Evolutionary conservation across 2,113 vertebrate genomes (phyloP).

Genomic region (Pygoscelis adeliae): DNA sequence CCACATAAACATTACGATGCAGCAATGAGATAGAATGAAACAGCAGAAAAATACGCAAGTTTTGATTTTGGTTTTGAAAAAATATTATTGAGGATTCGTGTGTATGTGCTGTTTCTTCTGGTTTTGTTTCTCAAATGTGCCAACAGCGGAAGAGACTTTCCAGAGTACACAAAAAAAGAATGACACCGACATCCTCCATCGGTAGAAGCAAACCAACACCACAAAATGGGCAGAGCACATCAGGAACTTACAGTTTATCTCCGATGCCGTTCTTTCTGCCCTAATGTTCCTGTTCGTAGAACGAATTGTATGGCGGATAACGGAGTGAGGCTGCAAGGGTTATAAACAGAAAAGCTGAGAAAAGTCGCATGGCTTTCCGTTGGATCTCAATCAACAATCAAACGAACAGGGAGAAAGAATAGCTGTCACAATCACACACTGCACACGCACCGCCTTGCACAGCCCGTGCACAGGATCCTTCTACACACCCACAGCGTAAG

Average conservation of each 20-base stretch:
- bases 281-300: slow-evolving; percentile 88
- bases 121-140: background rate
- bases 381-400: background rate
- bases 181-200: fast-evolving
- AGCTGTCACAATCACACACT: background rate
- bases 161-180: background rate
- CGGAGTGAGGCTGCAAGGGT: slow-evolving; percentile 80
- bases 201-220: background rate
- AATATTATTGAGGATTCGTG: fast-evolving
- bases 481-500: background rate
- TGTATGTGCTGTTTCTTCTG: background rate
- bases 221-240: background rate
- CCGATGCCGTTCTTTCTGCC: slow-evolving; percentile 90
- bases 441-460: fast-evolving
- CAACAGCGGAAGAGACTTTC: background rate
- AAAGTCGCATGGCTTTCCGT: fast-evolving
- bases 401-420: background rate
- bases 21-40: background rate
- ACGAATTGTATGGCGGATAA: slow-evolving; percentile 92
- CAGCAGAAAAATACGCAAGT: background rate
- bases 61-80: background rate
- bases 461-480: background rate
- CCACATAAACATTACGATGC: background rate
- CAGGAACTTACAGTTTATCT: slow-evolving; percentile 92
- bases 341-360: background rate